Evolutionary conservation across 2,113 vertebrate genomes (phyloP), one percentile per base, ranked within the genome.

Genomic region (Rhabdornis inornatus): DNA sequence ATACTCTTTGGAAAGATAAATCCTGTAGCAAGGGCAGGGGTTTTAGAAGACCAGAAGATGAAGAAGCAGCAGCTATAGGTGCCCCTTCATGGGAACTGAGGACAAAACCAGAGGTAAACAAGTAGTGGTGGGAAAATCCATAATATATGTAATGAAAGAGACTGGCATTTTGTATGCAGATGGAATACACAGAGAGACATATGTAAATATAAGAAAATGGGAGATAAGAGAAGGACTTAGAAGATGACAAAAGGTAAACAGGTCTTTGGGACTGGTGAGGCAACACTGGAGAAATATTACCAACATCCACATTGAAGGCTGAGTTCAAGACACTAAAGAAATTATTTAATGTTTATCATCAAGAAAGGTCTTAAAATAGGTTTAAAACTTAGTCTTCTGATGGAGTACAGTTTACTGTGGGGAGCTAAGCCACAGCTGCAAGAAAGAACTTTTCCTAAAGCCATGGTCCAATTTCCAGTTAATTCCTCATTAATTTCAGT

Each of bases 181-280:
- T 56, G 20, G 65, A 75, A 59, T 18, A 89, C 44, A 61, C 11
- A 60, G 35, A 78, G 4, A 50, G 5, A 50, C 3, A 59, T 59
- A 66, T 2, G 9, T 5, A 31, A 30, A 89, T 4, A 76, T 2
- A 76, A 16, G 19, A 42, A 81, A 81, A 81, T 0, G 0, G 14
- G 18, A 90, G 40, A 13, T 49, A 53, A 60, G n/a, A 83, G 55
- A 49, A 70, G 16, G 56, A 33, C 42, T 71, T 35, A 68, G 56
- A 84, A 45, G 33, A 45, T 17, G 6, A 88, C 37, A 82, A 78
- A 87, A 82, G 12, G 22, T 35, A 92, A 84, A n/a, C 1, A 17
- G 15, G 6, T 49, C 17, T 83, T 91, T 53, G 40, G 20, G 6
- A 23, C 20, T 83, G 24, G 25, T 33, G 37, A 49, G 49, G 5